Base-by-base conservation (phyloP, 2,888 invertebrate genomes). In the Spodoptera littoralis region DNA sequence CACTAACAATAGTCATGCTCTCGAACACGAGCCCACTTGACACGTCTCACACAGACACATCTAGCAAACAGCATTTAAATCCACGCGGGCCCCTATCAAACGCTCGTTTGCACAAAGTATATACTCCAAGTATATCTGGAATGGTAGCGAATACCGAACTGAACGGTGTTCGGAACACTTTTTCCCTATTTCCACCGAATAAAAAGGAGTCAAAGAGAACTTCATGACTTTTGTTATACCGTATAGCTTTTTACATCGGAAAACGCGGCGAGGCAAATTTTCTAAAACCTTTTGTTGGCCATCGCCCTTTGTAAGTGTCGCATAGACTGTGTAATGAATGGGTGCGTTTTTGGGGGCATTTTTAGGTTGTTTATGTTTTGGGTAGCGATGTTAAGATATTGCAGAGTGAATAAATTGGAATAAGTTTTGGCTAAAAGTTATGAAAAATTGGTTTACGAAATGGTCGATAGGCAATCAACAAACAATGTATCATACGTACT, bases 101-200 rank as follows among this genome's bases (percentile, higher is more conserved):
- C 86, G 87, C 91, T 93, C 93, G 92, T 93, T 93, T 92, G 90
- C 89, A 88, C 90, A 90, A 91, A 91, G 90, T 90, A 92, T 90
- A 89, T 90, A 91, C 86, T 89, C 85, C 87, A 83, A 90, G 90
- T 91, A 88, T 90, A 90, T 90, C 88, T 87, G 81, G 83, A 84
- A 87, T 81, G 86, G 87, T 80, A 81, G 84, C 84, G 89, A 90
- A 91, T 89, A 87, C 82, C 87, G 86, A 81, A 76, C 87, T 84
- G 86, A 89, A 90, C 88, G 89, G 90, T 89, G 90, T 90, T 92
- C 84, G 87, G 90, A 91, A 92, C 91, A 91, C 91, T 92, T 90
- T 91, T 90, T 89, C 90, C 90, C 89, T 89, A 90, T 93, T 92
- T 88, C 89, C 87, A 88, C 89, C 87, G 89, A 91, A 91, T 92